phyloP scores from a whole-genome alignment of 2,888 invertebrate genomes.

The Phragmatobia fuliginosa region DNA sequence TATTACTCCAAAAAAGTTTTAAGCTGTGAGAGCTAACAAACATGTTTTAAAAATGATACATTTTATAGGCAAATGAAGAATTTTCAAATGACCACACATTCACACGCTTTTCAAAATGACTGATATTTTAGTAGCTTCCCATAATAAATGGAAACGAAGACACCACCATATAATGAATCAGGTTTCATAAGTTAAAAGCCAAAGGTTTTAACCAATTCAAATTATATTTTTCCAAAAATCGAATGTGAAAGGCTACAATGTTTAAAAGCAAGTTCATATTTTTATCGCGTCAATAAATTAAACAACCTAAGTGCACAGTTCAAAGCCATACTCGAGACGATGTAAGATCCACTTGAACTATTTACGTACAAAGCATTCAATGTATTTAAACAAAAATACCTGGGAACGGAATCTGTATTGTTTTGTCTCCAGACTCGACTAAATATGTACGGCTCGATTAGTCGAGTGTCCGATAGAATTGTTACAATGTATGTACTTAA shows the following conservation, averaged over 20 bases:
- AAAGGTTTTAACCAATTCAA: no score
- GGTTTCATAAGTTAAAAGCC: no score
- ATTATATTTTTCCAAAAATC: conserved; percentile 2
- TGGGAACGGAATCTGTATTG: conserved; percentile 13
- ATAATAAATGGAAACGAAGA: no score
- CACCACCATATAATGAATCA: no score
- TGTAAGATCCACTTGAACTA: conserved; percentile 37
- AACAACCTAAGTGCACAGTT: conserved; percentile 29
- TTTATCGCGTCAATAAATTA: conserved; percentile 43
- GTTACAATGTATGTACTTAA: not conserved
- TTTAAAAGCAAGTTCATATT: conserved; percentile 33
- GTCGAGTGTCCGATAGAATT: not conserved
- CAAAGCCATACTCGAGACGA: conserved; percentile 43
- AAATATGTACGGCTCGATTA: conserved; percentile 8
- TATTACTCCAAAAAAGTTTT: no score
- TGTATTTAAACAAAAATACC: conserved; percentile 21
- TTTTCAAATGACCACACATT: not conserved
- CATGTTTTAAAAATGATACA: not conserved
- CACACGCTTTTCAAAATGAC: no score
- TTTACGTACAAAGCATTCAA: conserved; percentile 4
- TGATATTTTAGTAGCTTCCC: no score
- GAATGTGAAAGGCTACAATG: conserved; percentile 22
- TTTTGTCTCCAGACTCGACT: conserved; percentile 10
- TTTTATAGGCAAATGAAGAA: not conserved
- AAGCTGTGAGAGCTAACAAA: not conserved